Base-by-base conservation (phyloP, 2,888 invertebrate species). In the Protodeltote pygarga region DNA sequence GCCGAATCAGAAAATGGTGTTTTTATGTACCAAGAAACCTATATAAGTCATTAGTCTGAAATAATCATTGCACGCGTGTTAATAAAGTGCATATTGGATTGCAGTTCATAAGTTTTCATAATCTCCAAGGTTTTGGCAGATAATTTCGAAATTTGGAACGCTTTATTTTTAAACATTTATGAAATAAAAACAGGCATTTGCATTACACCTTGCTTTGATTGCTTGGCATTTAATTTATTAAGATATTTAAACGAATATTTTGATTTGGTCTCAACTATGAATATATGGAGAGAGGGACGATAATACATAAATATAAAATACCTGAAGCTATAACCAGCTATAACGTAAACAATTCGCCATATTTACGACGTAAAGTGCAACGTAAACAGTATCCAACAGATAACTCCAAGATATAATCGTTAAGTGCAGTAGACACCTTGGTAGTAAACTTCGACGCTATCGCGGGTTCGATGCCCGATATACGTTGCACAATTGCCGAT, bases 401-500 rank as follows among this genome's bases (percentile, higher is more conserved):
- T 71, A 63, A 48, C 8, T 40, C 31, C 20, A 27, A 52, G 62
- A 62, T 46, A 54, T 23, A 9, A 40, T 39, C 32, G 13, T 9
- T 59, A 44, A 79, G 76, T 79, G 77, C 69, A 76, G 69, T 60
- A 50, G 68, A 60, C 75, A 81, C 89, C 90, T 89, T 89, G 89
- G 86, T 89, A 89, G 83, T 89, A 85, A 88, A 89, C 89, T 89
- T 89, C 63, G 82, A 72, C 27, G 81, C 77, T 79, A 79, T 41
- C 49, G 59, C 52, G 62, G 72, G 89, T 83, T 90, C 89, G 82
- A 82, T 71, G 88, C 39, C 85, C 87, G 89, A 89, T 89, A 83
- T 23, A 14, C 24, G 46, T 49, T 53, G 52, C 45, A 61, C 63
- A 57, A 67, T 59, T 65, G n/a, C n/a, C n/a, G 63, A 67, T 68